Evolutionary conservation across 2,888 invertebrate genomes (phyloP).

Genomic region (Poecilus cupreus): DNA sequence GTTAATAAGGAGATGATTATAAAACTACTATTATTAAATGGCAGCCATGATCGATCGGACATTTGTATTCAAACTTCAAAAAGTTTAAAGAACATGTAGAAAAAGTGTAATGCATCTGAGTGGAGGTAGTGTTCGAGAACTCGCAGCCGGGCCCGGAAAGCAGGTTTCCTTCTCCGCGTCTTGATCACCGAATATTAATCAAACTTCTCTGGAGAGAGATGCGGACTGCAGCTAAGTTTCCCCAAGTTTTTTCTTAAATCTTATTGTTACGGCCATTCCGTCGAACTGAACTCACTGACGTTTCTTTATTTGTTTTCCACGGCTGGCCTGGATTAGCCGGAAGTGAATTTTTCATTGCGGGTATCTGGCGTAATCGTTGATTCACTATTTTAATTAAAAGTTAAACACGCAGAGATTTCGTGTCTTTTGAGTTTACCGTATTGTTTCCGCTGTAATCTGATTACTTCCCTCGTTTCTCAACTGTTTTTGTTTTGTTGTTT

Average conservation of each 20-base stretch:
- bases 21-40: no score
- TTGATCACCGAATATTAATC: slow-evolving; percentile 33
- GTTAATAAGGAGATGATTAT: no score
- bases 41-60: no score
- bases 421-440: background rate
- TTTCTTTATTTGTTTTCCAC: background rate
- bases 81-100: no score
- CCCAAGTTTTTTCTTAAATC: slow-evolving; percentile 25
- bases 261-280: slow-evolving; percentile 20
- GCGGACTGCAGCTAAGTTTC: slow-evolving; percentile 24
- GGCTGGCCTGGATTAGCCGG: slow-evolving; percentile 1
- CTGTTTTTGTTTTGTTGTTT: slow-evolving; percentile 13
- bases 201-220: background rate
- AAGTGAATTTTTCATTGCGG: slow-evolving; percentile 7
- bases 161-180: background rate
- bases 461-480: background rate
- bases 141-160: background rate
- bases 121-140: no score
- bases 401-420: background rate
- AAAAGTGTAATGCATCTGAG: no score
- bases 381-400: slow-evolving; percentile 12
- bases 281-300: background rate
- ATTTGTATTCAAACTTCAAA: no score
- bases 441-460: background rate
- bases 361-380: slow-evolving; percentile 5